Percentiles rank a stretch among this genome's conserved stretches.
These are phyloP conservation scores for Brachionus manjavacas DNA, from an alignment of 1,140 invertebrate species.

Conservation along the genomic window DNA sequence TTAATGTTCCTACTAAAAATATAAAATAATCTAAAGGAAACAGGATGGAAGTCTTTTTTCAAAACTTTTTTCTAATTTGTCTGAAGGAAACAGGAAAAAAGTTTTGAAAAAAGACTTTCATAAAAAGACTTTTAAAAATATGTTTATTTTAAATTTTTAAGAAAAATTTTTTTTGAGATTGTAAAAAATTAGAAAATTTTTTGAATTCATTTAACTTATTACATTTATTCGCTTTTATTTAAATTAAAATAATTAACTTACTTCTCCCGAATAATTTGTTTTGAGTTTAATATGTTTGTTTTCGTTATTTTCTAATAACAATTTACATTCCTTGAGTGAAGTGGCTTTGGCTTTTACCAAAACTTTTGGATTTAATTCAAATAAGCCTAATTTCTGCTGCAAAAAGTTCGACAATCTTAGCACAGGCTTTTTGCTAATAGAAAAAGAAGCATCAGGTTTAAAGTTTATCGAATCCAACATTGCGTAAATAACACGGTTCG, in stretches of 20 bases:
- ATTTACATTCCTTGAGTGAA: background rate
- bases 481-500: background rate
- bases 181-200: too few species aligned
- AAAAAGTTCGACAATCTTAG: constrained; percentile 2
- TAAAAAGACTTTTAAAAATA: too few species aligned
- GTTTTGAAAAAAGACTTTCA: too few species aligned
- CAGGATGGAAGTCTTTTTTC: too few species aligned
- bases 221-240: too few species aligned
- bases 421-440: background rate
- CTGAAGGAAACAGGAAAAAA: too few species aligned
- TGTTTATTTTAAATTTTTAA: too few species aligned
- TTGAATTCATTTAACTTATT: too few species aligned
- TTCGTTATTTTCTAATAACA: background rate
- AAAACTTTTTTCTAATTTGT: too few species aligned
- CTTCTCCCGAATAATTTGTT: background rate
- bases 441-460: background rate
- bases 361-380: background rate
- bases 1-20: too few species aligned
- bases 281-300: background rate
- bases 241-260: background rate
- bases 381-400: background rate
- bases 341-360: background rate
- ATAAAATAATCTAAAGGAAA: too few species aligned
- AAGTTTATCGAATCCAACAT: background rate
- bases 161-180: too few species aligned